Evolutionary conservation across 2,888 invertebrate genomes (phyloP), one percentile per base, ranked within the genome.

Genomic region (Chloromyia formosa): DNA sequence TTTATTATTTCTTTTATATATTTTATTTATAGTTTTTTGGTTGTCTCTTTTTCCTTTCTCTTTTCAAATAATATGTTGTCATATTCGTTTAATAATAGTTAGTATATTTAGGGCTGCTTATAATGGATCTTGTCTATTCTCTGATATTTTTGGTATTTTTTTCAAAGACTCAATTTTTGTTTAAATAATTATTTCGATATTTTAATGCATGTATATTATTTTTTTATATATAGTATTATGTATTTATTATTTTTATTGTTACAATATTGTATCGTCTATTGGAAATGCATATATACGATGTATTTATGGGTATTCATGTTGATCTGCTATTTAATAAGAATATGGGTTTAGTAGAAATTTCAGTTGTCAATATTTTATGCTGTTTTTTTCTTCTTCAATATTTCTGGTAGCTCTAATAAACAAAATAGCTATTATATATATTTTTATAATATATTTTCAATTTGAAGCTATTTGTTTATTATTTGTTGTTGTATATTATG

Each of bases 401-500:
- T n/a, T 35, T 35, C 27, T 35, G 27, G 27, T 35, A 7, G 7
- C 27, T 4, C 7, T 35, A 35, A 7, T 35, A 35, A 35, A 35
- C 27, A 35, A 35, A 35, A 35, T 7, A 35, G 27, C 27, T 2
- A 2, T 2, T 2, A 4, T 35, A 35, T 7, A 35, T 35, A 4
- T 35, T 35, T 35, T 35, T 35, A 12, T 49, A 49, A 40, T 35
- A 2, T 40, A 3, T 62, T 49, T 7, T 49, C 4, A 10, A 22
- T 27, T 69, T 22, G 66, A 49, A 49, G 40, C 16, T 49, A 16
- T 27, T 61, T 61, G 27, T 49, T 12, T n/a, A 49, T 49, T 23
- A 23, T 61, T 61, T 61, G 23, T 61, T 61, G 3, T 61, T 61
- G 61, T 66, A 66, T 66, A 66, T 35, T 66, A 40, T 71, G 71